phyloP scores from a whole-genome alignment of 2,797 vertebrate genomes.

The Leontocebus nigricollis region DNA sequence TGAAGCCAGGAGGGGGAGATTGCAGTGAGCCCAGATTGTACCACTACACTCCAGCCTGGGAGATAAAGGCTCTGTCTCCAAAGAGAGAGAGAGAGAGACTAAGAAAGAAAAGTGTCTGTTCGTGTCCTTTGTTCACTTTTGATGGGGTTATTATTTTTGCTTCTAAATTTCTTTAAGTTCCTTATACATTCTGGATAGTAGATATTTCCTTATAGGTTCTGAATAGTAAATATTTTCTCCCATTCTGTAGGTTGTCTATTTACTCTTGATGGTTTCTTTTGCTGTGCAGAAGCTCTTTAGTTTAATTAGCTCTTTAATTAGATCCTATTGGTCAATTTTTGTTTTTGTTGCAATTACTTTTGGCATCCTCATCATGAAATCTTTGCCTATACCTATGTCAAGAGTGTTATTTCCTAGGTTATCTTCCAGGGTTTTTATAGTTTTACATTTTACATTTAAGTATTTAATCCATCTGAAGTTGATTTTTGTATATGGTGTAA shows the following conservation, averaged over 20 bases:
- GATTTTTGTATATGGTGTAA: background rate
- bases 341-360: background rate
- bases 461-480: background rate
- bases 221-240: background rate
- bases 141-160: background rate
- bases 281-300: background rate
- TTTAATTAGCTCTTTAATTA: background rate
- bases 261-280: background rate
- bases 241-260: background rate
- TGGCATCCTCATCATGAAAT: background rate
- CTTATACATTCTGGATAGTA: background rate
- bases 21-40: background rate
- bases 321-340: background rate
- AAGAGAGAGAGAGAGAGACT: background rate
- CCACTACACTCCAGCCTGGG: background rate
- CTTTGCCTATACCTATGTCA: background rate
- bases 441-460: background rate
- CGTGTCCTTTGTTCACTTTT: background rate
- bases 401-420: background rate
- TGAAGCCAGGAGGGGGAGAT: background rate
- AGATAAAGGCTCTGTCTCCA: background rate
- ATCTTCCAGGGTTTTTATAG: background rate
- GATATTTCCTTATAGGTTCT: background rate
- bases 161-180: background rate
- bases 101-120: background rate